A percentile compares a stretch with the other conserved stretches of the same genome.
Conservation (phyloP, 2,797 vertebrate species). For the Pseudopleuronectes americanus region DNA sequence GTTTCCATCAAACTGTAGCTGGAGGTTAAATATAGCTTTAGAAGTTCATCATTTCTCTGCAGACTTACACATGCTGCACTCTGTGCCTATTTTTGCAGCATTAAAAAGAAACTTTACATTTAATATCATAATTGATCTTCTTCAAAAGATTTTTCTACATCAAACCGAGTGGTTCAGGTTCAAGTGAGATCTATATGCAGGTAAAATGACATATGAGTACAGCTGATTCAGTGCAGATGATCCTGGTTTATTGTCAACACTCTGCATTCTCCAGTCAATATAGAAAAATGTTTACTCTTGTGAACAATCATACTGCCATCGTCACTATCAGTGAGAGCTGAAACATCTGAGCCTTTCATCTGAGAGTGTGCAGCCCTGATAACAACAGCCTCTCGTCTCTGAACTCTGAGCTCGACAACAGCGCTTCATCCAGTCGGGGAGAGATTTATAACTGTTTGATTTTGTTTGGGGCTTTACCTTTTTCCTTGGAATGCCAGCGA, state of each 20-base stretch:
- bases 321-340: background rate
- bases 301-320: background rate
- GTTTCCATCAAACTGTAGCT: slow-evolving; percentile 15
- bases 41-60: background rate
- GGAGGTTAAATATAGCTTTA: slow-evolving; percentile 7
- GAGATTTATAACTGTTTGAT: background rate
- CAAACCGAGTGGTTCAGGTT: background rate
- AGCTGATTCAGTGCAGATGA: background rate
- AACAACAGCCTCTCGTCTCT: slow-evolving; percentile 15
- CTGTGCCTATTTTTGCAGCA: background rate
- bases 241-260: background rate
- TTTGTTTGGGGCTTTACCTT: slow-evolving; percentile 1
- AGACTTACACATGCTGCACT: background rate
- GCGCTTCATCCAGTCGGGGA: background rate
- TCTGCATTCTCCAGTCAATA: too few species aligned
- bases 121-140: background rate
- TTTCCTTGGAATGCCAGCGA: background rate
- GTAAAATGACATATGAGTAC: background rate
- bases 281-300: too few species aligned
- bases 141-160: too few species aligned
- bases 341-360: slow-evolving; percentile 22
- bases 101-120: background rate
- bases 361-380: background rate
- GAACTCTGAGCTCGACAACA: background rate
- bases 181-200: background rate